Evolutionary conservation across 1,140 invertebrate species (phyloP).

Genomic region (Grapholita molesta): DNA sequence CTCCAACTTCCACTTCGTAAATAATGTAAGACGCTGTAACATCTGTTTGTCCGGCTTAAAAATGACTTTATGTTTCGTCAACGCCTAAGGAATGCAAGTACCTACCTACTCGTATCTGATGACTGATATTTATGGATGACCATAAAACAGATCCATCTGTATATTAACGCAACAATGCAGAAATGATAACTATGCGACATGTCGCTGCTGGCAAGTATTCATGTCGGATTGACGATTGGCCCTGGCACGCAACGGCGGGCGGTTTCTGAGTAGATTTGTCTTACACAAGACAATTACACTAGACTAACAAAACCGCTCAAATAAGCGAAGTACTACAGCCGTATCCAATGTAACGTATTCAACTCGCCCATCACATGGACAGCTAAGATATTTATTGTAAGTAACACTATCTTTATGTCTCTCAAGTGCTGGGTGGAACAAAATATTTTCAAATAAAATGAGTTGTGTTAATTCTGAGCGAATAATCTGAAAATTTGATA

Average conservation of each 20-base stretch:
- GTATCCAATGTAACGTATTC: neutral
- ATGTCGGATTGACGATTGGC: conserved; percentile 8
- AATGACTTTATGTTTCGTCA: neutral
- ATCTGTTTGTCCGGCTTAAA: too few species aligned
- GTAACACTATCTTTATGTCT: neutral
- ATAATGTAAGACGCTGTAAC: neutral
- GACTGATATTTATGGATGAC: neutral
- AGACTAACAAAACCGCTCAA: conserved; percentile 3
- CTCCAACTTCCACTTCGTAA: neutral
- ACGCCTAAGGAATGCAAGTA: neutral
- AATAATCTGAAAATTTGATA: neutral
- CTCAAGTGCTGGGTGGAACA: neutral
- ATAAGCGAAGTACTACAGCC: neutral
- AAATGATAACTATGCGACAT: conserved; percentile 9
- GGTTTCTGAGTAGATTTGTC: conserved; percentile 1
- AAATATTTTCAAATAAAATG: neutral
- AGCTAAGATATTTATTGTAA: neutral
- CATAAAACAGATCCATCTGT: neutral
- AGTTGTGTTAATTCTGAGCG: neutral
- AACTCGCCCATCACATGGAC: neutral
- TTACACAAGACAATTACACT: conserved; percentile 1
- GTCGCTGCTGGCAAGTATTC: conserved; percentile 14
- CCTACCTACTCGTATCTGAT: too few species aligned
- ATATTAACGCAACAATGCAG: neutral
- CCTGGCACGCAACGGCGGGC: conserved; percentile 6